Evolutionary conservation across 2,113 vertebrate genomes (phyloP).

Genomic region (Chionodraco myersi): DNA sequence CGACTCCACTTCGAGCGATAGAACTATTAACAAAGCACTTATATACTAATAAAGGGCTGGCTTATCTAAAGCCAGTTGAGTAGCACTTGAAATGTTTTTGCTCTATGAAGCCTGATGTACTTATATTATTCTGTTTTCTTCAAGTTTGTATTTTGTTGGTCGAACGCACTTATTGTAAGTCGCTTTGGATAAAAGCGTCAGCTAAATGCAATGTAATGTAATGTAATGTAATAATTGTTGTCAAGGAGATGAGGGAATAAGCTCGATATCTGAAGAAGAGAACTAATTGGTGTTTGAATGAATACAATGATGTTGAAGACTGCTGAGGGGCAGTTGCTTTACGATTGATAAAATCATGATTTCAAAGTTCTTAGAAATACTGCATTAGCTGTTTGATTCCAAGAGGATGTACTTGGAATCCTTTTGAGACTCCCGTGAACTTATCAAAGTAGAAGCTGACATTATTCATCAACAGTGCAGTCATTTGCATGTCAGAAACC

Average conservation of each 20-base stretch:
- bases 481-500: slow-evolving; percentile 37
- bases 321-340: slow-evolving; percentile 39
- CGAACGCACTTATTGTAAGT: too few relatives aligned
- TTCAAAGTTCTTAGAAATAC: slow-evolving; percentile 21
- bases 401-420: slow-evolving; percentile 11
- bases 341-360: slow-evolving; percentile 45
- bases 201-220: too few relatives aligned
- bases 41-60: too few relatives aligned
- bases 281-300: slow-evolving; percentile 46
- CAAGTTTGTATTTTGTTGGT: too few relatives aligned
- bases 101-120: too few relatives aligned
- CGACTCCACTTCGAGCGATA: too few relatives aligned
- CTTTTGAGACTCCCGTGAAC: slow-evolving; percentile 13
- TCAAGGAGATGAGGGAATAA: slow-evolving; percentile 50
- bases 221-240: slow-evolving; percentile 39
- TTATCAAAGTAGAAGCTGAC: slow-evolving; percentile 16
- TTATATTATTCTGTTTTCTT: too few relatives aligned
- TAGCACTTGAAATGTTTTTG: too few relatives aligned
- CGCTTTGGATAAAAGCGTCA: too few relatives aligned
- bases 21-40: too few relatives aligned
- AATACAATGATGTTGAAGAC: slow-evolving; percentile 32
- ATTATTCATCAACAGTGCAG: slow-evolving; percentile 19
- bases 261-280: slow-evolving; percentile 43
- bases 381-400: slow-evolving; percentile 41
- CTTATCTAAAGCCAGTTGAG: too few relatives aligned